phyloP scores from a whole-genome alignment of 2,888 invertebrate genomes.

The Calliphora vomitoria region DNA sequence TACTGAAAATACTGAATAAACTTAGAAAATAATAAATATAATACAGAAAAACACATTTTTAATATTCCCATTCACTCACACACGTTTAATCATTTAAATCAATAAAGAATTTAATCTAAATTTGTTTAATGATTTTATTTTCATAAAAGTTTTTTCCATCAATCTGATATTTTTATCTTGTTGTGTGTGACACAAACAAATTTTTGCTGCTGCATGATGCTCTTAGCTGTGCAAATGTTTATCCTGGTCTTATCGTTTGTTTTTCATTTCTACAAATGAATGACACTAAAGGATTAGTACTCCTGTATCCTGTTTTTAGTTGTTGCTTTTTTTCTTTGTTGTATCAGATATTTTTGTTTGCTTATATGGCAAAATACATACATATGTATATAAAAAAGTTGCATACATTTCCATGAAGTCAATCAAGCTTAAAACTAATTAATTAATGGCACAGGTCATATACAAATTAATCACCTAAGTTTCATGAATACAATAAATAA shows the following conservation, averaged over 20 bases:
- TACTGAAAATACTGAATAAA: no score
- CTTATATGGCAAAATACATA: neutral
- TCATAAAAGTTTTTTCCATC: neutral
- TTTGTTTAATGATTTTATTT: no score
- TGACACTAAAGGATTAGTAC: constrained; percentile 16
- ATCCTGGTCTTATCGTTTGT: constrained; percentile 3
- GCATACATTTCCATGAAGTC: constrained; percentile 7
- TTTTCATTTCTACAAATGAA: neutral
- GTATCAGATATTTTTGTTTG: neutral
- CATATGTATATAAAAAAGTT: neutral
- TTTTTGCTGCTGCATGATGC: neutral
- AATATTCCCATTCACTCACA: neutral
- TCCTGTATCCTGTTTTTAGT: neutral
- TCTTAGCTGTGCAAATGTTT: neutral
- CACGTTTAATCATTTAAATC: no score
- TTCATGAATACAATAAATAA: no score
- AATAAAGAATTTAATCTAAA: no score
- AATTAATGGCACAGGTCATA: constrained; percentile 11
- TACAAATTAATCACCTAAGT: neutral
- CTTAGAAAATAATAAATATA: no score
- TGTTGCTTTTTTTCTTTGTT: no score
- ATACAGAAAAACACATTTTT: neutral
- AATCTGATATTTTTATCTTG: neutral
- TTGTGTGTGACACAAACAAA: neutral
- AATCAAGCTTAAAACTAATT: constrained; percentile 7